Evolutionary conservation across 2,888 invertebrate genomes (phyloP).

Genomic region (Dryadula phaetusa): DNA sequence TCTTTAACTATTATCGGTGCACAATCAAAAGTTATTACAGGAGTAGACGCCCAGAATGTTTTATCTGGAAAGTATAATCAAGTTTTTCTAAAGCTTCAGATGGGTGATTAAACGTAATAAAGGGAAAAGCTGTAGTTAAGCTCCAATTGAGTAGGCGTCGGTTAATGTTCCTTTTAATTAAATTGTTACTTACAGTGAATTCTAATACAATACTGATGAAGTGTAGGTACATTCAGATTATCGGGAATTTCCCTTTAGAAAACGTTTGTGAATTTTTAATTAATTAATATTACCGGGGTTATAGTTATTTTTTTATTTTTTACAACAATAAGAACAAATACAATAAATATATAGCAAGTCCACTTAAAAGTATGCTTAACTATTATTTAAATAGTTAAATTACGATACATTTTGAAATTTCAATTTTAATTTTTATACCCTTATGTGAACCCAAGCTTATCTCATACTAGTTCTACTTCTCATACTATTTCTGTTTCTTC

Average conservation of each 20-base stretch:
- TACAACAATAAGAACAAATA: no score
- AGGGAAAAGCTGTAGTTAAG: conserved; percentile 19
- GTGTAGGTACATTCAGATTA: not conserved
- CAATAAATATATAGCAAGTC: no score
- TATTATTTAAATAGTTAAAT: no score
- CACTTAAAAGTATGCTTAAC: no score
- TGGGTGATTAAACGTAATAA: conserved; percentile 23
- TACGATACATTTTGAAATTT: no score
- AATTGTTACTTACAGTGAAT: conserved; percentile 18
- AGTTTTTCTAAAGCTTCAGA: conserved; percentile 26
- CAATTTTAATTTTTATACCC: no score
- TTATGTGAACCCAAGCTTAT: no score
- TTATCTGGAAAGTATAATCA: conserved; percentile 11
- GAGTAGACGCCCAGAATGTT: not conserved
- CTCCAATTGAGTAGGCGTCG: conserved; percentile 19
- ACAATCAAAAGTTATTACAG: conserved; percentile 2
- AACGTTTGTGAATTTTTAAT: not conserved
- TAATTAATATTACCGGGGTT: no score
- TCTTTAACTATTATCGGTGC: not conserved
- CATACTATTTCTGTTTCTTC: no score
- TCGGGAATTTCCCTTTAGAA: not conserved
- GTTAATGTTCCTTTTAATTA: conserved; percentile 16
- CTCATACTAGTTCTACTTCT: no score
- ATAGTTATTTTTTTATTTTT: no score
- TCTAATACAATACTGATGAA: conserved; percentile 9